Percentiles rank a stretch among this genome's conserved stretches.
Evolutionary conservation across 2,888 invertebrate genomes (phyloP).

Genomic region (Protonemura montana): DNA sequence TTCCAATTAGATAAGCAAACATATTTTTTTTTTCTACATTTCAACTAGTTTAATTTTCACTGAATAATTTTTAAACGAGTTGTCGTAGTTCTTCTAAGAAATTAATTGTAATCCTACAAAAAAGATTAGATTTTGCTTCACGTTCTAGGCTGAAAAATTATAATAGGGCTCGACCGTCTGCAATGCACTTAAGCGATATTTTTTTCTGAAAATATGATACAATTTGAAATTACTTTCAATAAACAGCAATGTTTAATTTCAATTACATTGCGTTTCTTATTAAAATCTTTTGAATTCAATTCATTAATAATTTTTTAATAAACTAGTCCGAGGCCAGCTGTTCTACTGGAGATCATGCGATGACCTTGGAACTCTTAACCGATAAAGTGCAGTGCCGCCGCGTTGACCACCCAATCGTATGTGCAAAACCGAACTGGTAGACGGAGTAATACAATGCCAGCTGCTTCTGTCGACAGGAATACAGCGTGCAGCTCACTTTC

Average conservation of each 20-base stretch:
- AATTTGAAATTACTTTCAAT: too few relatives aligned
- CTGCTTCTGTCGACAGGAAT: constrained; percentile 77
- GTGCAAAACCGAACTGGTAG: not conserved
- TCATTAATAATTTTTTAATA: too few relatives aligned
- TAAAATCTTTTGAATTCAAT: too few relatives aligned
- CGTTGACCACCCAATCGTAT: not conserved
- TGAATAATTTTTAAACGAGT: not conserved
- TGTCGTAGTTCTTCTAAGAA: not conserved
- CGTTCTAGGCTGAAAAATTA: not conserved
- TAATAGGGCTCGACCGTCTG: not conserved
- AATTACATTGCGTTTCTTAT: too few relatives aligned
- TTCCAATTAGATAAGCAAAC: not conserved
- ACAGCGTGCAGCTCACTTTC: constrained; percentile 96
- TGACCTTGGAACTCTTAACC: not conserved
- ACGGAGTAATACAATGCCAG: constrained; percentile 12
- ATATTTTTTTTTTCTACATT: not conserved
- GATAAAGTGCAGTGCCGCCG: not conserved
- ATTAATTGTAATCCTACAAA: not conserved
- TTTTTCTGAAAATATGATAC: not conserved
- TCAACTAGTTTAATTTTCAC: not conserved
- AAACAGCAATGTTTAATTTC: too few relatives aligned
- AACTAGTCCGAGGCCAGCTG: too few relatives aligned
- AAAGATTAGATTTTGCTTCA: not conserved
- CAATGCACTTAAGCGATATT: not conserved
- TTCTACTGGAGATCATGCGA: too few relatives aligned